Evolutionary conservation across 2,797 vertebrate species (phyloP), one percentile per base, ranked within the genome.

Genomic region (Mastacembelus armatus): DNA sequence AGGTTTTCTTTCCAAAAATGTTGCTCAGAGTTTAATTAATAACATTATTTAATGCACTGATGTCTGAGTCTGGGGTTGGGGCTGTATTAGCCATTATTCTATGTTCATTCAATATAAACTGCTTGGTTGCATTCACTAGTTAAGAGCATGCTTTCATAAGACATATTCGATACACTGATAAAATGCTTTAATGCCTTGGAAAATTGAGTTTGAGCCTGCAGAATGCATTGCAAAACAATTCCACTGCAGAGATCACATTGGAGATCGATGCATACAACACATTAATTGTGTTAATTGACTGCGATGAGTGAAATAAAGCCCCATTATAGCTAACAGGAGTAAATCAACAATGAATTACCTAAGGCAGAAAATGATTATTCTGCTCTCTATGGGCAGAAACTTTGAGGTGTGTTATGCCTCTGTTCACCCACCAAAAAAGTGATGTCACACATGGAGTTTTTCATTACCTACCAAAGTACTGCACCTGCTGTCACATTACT

Each of bases 261-360:
- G 60, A 84, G 60, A 85, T 88, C 85, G 63, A 85, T 89, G 82
- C 58, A 70, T 74, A 71, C 68, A 78, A 69, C 71, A 64, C 70
- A 85, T 79, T 83, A 66, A 86, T 75, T 83, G 75, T 80, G 74
- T 80, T 86, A 83, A 83, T 62, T 85, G 78, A 86, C 52, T 78
- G 45, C 65, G 72, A 26, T 62, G 74, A 77, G 52, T 44, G 32
- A 60, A 77, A 84, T 58, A n/a, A n/a, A 57, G 59, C 22, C 39
- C 58, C 52, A 75, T 80, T 64, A 74, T 18, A 33, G 54, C 39
- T 49, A 51, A 68, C 74, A 39, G 51, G 47, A 70, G 43, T 71
- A 82, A 83, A 83, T 86, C 78, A 79, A 73, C 36, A 43, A 48
- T 26, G 56, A 78, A 71, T 54, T 33, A 62, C 48, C 66, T 16